These are phyloP conservation scores for Grus americana DNA, from an alignment of 2,113 vertebrate genomes.

Conservation along the genomic window DNA sequence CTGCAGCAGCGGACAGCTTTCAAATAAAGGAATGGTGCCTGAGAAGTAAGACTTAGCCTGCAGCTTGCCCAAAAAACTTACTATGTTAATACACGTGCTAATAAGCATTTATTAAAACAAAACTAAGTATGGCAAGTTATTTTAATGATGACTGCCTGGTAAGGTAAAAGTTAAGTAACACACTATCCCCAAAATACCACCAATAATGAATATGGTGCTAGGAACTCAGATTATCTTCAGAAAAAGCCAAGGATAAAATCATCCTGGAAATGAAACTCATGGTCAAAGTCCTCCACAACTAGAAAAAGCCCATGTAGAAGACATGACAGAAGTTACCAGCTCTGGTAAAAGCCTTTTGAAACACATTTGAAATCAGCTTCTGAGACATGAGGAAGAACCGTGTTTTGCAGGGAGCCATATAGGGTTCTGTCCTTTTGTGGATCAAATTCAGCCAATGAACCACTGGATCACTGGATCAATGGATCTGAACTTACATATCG, in stretches of 20 bases:
- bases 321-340: background rate
- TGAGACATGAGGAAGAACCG: background rate
- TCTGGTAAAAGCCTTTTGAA: background rate
- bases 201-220: background rate
- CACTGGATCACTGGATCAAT: background rate
- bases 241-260: background rate
- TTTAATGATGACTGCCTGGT: background rate
- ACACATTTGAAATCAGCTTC: background rate
- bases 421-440: background rate
- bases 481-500: background rate
- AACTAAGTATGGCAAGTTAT: background rate
- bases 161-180: background rate
- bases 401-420: background rate
- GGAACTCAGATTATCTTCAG: background rate
- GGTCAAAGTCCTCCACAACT: background rate
- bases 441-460: background rate
- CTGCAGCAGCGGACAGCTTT: background rate
- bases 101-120: background rate
- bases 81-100: background rate
- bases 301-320: background rate
- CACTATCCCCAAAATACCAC: background rate
- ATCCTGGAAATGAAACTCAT: background rate
- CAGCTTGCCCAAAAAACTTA: background rate
- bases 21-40: background rate
- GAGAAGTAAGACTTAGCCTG: background rate